Conservation (phyloP, 2,888 invertebrate genomes). For the Itoplectis maculator region DNA sequence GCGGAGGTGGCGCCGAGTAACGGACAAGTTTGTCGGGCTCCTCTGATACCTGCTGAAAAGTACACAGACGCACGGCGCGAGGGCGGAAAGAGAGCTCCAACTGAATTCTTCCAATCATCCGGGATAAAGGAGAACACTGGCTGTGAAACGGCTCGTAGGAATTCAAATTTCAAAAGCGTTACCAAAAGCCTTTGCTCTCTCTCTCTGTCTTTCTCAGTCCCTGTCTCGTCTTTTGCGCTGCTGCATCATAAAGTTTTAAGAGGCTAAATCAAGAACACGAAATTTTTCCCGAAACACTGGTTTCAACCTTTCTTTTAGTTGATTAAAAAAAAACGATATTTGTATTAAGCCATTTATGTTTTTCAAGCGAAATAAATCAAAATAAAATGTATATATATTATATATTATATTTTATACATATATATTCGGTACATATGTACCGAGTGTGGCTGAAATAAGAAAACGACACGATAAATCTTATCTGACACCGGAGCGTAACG, state of each 20-base stretch:
- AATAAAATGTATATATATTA: neutral
- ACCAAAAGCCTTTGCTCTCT: neutral
- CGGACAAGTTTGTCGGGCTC: conserved; percentile 2
- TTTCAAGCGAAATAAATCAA: too few species aligned
- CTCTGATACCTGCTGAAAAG: conserved; percentile 8
- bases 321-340: too few species aligned
- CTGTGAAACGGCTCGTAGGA: conserved; percentile 19
- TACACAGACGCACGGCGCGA: neutral
- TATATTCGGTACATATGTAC: neutral
- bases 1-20: conserved; percentile 4
- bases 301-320: too few species aligned
- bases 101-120: conserved; percentile 18
- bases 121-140: conserved; percentile 8
- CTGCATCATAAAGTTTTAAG: too few species aligned
- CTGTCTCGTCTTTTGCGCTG: too few species aligned
- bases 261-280: too few species aligned
- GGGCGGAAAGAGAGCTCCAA: conserved; percentile 27
- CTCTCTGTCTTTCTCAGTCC: too few species aligned
- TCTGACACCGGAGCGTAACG: conserved; percentile 23
- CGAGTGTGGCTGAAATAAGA: conserved; percentile 3
- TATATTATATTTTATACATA: neutral
- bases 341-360: neutral
- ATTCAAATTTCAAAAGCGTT: conserved; percentile 43
- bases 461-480: conserved; percentile 38
- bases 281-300: too few species aligned